Base-by-base conservation (phyloP, 2,797 vertebrate genomes). In the Psittacula derbiana region DNA sequence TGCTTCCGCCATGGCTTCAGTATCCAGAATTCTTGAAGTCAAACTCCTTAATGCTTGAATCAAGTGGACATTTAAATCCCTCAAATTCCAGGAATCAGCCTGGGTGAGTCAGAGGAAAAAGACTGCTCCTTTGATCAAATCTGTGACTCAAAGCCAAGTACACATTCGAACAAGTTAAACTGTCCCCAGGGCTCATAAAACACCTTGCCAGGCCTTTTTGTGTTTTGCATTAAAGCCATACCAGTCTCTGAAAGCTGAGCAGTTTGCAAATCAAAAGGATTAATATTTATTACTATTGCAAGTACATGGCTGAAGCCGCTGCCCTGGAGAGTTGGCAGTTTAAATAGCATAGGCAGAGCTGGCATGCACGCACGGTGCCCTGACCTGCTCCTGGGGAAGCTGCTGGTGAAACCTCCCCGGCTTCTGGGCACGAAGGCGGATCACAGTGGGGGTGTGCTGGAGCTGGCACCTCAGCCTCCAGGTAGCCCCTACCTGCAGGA, bases 81-180 rank as follows among this genome's bases (percentile, higher is more conserved):
- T 50, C 47, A 67, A 4, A 80, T 74, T 92, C 65, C 76, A 60
- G 81, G 17, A 81, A 83, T 86, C 21, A 41, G 81, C 46, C 49
- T 43, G 50, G 21, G 58, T 92, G 91, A 93, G 79, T 96, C 94
- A 94, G 55, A 72, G 11, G 27, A n/a, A 84, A 72, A 88, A 79
- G 72, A 70, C 57, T 78, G 57, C 47, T 94, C 64, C 64, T 91
- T 40, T 93, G 93, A 95, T 91, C 44, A 55, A 25, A 64, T 52
- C 8, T 53, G 49, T 87, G 88, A 94, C 84, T 92, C 81, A 89
- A 93, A 94, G 88, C 62, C 84, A 94, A 89, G 38, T 46, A 91
- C 79, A 90, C 14, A 67, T 71, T 93, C 7, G 3, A 95, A 92
- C 44, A 82, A 89, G 66, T 75, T 43, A 65, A 87, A 70, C 49